Percentiles rank a stretch among this genome's conserved stretches.
Evolutionary conservation across 2,797 vertebrate species (phyloP).

Genomic region (Sternarchorhynchus goeldii): DNA sequence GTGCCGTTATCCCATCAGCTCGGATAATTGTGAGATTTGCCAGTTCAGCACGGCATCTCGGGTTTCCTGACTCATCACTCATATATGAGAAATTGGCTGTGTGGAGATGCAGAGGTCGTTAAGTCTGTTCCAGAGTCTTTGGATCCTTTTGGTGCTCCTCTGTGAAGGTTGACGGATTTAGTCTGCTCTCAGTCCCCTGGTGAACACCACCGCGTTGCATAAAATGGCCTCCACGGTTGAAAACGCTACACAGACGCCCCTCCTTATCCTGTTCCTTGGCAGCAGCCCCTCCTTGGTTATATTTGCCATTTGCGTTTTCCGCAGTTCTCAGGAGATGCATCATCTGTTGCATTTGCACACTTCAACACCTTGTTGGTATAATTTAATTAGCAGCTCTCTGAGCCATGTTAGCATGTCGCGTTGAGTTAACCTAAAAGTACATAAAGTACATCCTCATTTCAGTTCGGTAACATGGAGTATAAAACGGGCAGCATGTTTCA

Average conservation of each 20-base stretch:
- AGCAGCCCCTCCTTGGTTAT: constrained; percentile 80
- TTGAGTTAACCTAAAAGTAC: not conserved
- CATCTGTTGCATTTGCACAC: constrained; percentile 35
- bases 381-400: constrained; percentile 16
- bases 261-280: constrained; percentile 70
- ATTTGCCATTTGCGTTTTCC: constrained; percentile 74
- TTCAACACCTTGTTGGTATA: constrained; percentile 11
- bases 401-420: not conserved
- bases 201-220: not conserved
- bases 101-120: no score
- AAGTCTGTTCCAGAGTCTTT: not conserved
- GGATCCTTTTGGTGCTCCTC: not conserved
- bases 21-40: not conserved
- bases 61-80: not conserved
- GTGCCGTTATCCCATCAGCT: not conserved
- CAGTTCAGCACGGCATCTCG: not conserved
- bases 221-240: constrained; percentile 48
- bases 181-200: not conserved
- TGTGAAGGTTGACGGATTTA: not conserved
- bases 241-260: constrained; percentile 65
- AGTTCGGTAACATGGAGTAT: not conserved
- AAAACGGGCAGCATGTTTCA: not conserved
- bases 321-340: constrained; percentile 54
- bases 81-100: not conserved
- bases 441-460: constrained; percentile 17